Percentiles rank a stretch among this genome's conserved stretches.
Evolutionary conservation across 2,888 invertebrate species (phyloP).

Genomic region (Tenodera sinensis): DNA sequence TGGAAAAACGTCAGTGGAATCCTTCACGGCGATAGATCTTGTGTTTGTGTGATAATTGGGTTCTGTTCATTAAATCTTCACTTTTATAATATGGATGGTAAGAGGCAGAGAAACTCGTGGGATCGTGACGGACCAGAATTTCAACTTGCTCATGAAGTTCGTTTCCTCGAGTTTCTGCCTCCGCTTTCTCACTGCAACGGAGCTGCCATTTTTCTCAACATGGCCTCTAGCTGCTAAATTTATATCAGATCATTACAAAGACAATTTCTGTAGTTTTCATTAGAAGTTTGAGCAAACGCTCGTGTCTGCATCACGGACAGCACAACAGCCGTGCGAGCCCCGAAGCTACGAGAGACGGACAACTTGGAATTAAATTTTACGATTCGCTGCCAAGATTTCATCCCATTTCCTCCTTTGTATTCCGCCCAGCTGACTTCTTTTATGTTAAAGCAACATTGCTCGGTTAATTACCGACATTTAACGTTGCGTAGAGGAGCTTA

Average conservation of each 20-base stretch:
- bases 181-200: no score
- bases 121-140: no score
- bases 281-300: not conserved
- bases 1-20: no score
- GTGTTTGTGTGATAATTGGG: no score
- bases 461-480: constrained; percentile 20
- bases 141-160: no score
- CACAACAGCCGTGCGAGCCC: not conserved
- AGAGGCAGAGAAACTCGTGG: no score
- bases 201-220: not conserved
- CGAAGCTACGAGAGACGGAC: constrained; percentile 1
- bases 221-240: no score
- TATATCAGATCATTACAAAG: not conserved
- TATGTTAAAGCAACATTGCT: constrained; percentile 17
- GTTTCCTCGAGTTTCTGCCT: no score
- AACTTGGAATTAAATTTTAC: constrained; percentile 20
- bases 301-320: not conserved
- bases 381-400: constrained; percentile 13
- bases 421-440: not conserved
- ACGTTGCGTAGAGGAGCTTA: not conserved
- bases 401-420: constrained; percentile 13
- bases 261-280: not conserved
- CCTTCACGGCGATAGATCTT: no score
- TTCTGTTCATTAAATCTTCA: no score
- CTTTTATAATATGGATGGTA: no score